Evolutionary conservation across 1,140 invertebrate genomes (phyloP).

Genomic region (Babylonia areolata): DNA sequence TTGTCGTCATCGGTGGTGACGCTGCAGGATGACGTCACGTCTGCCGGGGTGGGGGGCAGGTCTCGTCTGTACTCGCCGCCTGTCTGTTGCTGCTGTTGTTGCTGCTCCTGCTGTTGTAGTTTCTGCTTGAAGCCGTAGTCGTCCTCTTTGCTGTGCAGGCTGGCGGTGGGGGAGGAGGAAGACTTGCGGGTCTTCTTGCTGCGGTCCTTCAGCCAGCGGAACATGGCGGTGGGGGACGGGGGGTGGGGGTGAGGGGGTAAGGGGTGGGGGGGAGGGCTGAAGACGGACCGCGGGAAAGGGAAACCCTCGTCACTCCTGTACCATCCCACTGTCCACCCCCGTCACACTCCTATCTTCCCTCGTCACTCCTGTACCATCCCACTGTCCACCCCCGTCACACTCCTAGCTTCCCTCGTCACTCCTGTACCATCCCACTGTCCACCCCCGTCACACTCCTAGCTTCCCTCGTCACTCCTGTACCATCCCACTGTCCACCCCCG

Average conservation of each 20-base stretch:
- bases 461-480: no score
- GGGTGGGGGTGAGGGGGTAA: neutral
- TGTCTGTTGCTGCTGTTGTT: slow-evolving; percentile 4
- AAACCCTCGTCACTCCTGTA: neutral
- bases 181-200: slow-evolving; percentile 46
- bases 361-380: no score
- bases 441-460: no score
- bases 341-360: neutral
- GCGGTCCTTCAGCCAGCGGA: slow-evolving; percentile 60
- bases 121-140: slow-evolving; percentile 59
- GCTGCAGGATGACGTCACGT: neutral
- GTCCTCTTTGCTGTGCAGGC: slow-evolving; percentile 41
- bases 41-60: slow-evolving; percentile 36
- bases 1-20: slow-evolving; percentile 44
- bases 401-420: no score
- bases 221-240: slow-evolving; percentile 38
- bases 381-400: no score
- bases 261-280: neutral
- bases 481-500: no score
- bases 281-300: neutral
- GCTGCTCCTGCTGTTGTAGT: neutral
- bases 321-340: neutral
- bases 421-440: no score
- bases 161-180: slow-evolving; percentile 11
- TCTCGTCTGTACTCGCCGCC: slow-evolving; percentile 25